Percentiles rank a stretch among this genome's conserved stretches.
These are phyloP conservation scores for Ammodytes dubius DNA, from an alignment of 2,113 vertebrate genomes.

Conservation along the genomic window DNA sequence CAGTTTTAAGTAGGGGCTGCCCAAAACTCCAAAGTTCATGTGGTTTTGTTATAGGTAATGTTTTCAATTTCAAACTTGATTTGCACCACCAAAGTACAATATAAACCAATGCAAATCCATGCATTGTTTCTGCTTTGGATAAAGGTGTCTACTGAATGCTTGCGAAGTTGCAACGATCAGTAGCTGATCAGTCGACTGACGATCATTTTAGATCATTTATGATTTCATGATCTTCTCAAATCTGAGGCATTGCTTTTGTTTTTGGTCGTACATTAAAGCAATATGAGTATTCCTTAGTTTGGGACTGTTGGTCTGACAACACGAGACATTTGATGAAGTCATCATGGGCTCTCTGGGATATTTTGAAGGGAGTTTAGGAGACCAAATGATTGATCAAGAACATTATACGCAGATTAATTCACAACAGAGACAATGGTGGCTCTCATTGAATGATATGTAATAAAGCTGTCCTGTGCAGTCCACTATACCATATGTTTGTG, in stretches of 20 bases:
- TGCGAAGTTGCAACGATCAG: background rate
- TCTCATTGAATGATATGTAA: too few species aligned
- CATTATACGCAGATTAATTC: too few species aligned
- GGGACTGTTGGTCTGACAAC: background rate
- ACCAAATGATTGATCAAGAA: too few species aligned
- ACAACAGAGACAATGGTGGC: too few species aligned
- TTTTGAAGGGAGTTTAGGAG: background rate
- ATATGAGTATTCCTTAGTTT: background rate
- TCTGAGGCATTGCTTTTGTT: background rate
- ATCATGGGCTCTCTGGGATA: too few species aligned
- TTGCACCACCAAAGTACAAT: background rate
- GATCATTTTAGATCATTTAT: background rate
- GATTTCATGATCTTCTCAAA: background rate
- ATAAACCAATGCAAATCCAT: background rate
- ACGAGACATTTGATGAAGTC: background rate
- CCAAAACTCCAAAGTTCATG: background rate
- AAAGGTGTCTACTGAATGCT: background rate
- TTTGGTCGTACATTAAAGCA: background rate
- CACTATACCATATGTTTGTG: too few species aligned
- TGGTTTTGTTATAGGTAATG: background rate
- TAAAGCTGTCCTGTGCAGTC: too few species aligned
- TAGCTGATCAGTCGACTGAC: background rate
- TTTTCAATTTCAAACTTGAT: background rate
- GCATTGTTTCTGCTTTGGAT: background rate
- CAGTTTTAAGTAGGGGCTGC: background rate